phyloP scores from a whole-genome alignment of 2,888 invertebrate genomes.

The Thymelicus lineola region DNA sequence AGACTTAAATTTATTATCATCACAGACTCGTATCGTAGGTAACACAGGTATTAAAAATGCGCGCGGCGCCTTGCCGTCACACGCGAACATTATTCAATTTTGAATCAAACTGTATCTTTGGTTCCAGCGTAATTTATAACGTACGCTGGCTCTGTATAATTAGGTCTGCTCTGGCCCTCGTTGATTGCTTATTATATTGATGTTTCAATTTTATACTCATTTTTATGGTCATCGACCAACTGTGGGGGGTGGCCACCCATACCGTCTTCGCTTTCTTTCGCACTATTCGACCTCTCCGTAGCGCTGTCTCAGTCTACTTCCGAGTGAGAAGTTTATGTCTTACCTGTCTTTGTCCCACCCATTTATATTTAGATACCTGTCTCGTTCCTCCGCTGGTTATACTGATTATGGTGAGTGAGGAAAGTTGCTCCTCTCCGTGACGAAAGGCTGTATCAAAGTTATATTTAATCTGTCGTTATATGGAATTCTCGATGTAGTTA shows the following conservation, averaged over 20 bases:
- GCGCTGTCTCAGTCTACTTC: constrained; percentile 65
- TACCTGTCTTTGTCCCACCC: constrained; percentile 59
- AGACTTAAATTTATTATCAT: no score
- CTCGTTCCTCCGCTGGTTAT: constrained; percentile 50
- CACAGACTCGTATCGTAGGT: no score
- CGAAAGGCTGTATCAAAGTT: constrained; percentile 41
- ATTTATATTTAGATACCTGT: constrained; percentile 42
- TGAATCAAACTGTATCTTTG: constrained; percentile 71
- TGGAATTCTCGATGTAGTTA: constrained; percentile 28
- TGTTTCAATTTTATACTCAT: constrained; percentile 86
- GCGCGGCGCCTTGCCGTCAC: constrained; percentile 6
- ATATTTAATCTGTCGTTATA: constrained; percentile 18
- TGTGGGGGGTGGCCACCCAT: constrained; percentile 86
- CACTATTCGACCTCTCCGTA: constrained; percentile 51
- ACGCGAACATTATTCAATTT: constrained; percentile 48
- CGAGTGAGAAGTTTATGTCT: constrained; percentile 59
- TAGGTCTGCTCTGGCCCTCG: constrained; percentile 70
- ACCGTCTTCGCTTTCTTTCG: constrained; percentile 60
- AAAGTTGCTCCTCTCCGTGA: constrained; percentile 70
- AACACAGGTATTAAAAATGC: not conserved
- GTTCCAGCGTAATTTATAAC: constrained; percentile 78
- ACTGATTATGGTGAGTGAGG: constrained; percentile 72
- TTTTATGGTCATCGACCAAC: constrained; percentile 85
- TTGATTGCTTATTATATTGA: constrained; percentile 86
- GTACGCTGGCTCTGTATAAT: constrained; percentile 78